Evolutionary conservation across 1,140 invertebrate species (phyloP).

Genomic region (Anastrepha obliqua): DNA sequence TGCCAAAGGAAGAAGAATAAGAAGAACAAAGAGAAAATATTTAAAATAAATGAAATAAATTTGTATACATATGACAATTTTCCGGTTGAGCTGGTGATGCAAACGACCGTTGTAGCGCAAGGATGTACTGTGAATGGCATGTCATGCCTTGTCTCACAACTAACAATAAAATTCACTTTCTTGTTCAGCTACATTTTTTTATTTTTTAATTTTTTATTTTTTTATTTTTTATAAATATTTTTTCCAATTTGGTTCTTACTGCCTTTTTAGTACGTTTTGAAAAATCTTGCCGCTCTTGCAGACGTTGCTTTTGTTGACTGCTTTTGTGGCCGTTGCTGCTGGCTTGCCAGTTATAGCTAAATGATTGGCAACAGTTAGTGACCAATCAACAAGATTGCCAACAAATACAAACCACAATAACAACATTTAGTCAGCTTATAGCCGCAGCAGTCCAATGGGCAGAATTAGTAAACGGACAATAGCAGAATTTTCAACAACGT

Average conservation of each 20-base stretch:
- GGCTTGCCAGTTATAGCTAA: background rate
- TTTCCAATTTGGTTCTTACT: background rate
- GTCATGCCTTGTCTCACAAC: background rate
- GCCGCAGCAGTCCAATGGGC: background rate
- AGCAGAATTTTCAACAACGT: constrained; percentile 7
- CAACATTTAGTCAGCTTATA: background rate
- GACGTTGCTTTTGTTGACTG: background rate
- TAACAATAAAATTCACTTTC: no score
- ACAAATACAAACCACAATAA: background rate
- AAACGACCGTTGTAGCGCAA: background rate
- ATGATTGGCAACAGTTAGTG: constrained; percentile 19
- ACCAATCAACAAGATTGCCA: constrained; percentile 32
- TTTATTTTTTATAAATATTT: background rate
- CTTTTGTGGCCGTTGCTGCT: background rate
- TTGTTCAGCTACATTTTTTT: background rate
- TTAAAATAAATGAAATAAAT: background rate
- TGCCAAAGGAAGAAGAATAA: background rate
- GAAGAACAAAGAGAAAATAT: background rate
- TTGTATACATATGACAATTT: constrained; percentile 41
- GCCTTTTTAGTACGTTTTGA: background rate
- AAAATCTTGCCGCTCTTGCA: background rate
- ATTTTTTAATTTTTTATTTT: background rate
- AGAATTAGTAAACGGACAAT: background rate
- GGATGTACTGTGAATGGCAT: background rate
- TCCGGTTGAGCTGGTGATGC: background rate